Conservation (phyloP, 2,888 invertebrate species). For the Tiphia femorata region DNA sequence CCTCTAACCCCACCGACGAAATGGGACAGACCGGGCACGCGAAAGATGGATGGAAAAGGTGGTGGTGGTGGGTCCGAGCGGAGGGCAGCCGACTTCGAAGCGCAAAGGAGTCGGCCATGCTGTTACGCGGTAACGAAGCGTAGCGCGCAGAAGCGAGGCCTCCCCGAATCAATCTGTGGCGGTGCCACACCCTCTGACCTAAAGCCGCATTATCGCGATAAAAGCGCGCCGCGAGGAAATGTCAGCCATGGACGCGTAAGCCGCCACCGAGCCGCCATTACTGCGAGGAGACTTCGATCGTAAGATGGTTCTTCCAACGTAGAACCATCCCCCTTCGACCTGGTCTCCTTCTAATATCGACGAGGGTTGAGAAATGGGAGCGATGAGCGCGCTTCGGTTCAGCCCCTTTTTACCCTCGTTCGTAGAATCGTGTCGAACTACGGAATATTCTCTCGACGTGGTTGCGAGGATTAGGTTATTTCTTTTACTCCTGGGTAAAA, state of each 20-base stretch:
- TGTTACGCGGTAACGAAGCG: constrained; percentile 49
- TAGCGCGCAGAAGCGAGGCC: constrained; percentile 62
- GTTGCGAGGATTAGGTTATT: no score
- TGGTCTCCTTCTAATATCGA: no score
- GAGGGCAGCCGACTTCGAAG: no score
- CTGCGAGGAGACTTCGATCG: constrained; percentile 1
- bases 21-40: constrained; percentile 8
- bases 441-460: no score
- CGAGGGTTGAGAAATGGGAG: no score
- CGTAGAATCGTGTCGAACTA: no score
- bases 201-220: constrained; percentile 57
- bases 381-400: no score
- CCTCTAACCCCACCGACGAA: constrained; percentile 3
- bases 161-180: constrained; percentile 66
- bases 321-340: background rate
- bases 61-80: no score
- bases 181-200: constrained; percentile 68
- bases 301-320: background rate
- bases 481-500: no score
- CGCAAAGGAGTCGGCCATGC: constrained; percentile 49
- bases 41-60: constrained; percentile 34
- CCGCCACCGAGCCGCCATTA: no score
- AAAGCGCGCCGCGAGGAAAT: constrained; percentile 44
- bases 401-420: no score
- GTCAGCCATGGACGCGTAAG: constrained; percentile 36